Conservation (phyloP, 2,888 invertebrate genomes). For the Frankliniella fusca region DNA sequence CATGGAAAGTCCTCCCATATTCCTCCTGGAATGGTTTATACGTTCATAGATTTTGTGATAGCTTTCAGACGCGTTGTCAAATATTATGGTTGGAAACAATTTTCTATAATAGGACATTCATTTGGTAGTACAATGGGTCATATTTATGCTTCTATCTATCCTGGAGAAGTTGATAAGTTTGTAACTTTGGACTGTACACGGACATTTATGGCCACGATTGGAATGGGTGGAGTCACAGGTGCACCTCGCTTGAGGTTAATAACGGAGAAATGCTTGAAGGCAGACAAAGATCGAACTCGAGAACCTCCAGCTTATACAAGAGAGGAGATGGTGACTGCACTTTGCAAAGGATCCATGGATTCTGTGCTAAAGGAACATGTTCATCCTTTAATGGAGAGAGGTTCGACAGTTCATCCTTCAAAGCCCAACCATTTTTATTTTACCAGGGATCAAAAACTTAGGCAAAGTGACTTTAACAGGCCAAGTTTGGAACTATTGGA, state of each 20-base stretch:
- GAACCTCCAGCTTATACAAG: background rate
- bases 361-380: background rate
- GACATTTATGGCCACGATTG: background rate
- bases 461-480: background rate
- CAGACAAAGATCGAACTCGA: background rate
- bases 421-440: background rate
- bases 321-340: background rate
- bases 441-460: background rate
- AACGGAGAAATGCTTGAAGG: background rate
- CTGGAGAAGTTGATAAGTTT: slow-evolving; percentile 48
- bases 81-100: slow-evolving; percentile 47
- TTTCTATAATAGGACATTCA: slow-evolving; percentile 48
- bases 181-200: slow-evolving; percentile 47
- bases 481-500: background rate
- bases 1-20: slow-evolving; percentile 50
- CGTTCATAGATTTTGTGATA: slow-evolving; percentile 45
- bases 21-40: slow-evolving; percentile 45
- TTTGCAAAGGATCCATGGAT: background rate
- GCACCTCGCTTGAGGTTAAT: background rate
- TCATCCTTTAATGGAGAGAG: background rate
- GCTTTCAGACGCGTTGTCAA: slow-evolving; percentile 44
- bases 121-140: slow-evolving; percentile 52
- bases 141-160: slow-evolving; percentile 47
- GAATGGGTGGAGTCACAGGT: background rate
- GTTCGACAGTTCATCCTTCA: background rate